These are phyloP conservation scores for Chaetodon trifasciatus DNA, from an alignment of 2,797 vertebrate genomes.

Conservation along the genomic window DNA sequence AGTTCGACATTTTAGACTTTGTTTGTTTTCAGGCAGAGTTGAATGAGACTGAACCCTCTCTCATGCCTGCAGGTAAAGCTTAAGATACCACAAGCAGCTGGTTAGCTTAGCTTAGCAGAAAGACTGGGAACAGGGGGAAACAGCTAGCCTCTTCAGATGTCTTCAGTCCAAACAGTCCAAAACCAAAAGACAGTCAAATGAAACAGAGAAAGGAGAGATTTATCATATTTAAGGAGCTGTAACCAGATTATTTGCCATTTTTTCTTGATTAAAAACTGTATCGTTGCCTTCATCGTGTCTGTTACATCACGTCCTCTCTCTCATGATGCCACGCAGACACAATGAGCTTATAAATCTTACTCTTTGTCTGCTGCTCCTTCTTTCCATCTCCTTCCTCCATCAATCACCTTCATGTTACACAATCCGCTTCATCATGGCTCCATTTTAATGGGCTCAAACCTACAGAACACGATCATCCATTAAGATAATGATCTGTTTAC, in stretches of 20 bases:
- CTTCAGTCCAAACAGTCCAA: not conserved
- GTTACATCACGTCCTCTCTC: not conserved
- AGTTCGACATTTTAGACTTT: not conserved
- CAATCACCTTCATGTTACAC: conserved; percentile 2
- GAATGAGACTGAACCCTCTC: not conserved
- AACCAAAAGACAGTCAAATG: not conserved
- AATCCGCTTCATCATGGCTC: not conserved
- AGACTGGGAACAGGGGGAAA: not conserved
- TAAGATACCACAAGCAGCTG: no score
- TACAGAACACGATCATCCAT: conserved; percentile 38
- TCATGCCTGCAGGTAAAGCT: no score
- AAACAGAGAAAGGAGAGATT: not conserved
- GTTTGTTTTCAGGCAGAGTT: not conserved
- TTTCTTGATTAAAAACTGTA: not conserved
- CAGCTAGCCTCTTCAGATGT: not conserved
- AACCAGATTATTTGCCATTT: not conserved
- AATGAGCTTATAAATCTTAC: not conserved
- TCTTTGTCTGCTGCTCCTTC: not conserved
- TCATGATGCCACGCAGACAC: not conserved
- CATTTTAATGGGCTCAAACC: conserved; percentile 6
- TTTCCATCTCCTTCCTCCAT: conserved; percentile 1
- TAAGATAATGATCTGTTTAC: conserved; percentile 42
- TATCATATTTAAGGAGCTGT: not conserved
- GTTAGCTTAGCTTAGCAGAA: not conserved
- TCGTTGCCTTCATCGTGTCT: not conserved